Evolutionary conservation across 2,888 invertebrate species (phyloP).

Genomic region (Plusia festucae): DNA sequence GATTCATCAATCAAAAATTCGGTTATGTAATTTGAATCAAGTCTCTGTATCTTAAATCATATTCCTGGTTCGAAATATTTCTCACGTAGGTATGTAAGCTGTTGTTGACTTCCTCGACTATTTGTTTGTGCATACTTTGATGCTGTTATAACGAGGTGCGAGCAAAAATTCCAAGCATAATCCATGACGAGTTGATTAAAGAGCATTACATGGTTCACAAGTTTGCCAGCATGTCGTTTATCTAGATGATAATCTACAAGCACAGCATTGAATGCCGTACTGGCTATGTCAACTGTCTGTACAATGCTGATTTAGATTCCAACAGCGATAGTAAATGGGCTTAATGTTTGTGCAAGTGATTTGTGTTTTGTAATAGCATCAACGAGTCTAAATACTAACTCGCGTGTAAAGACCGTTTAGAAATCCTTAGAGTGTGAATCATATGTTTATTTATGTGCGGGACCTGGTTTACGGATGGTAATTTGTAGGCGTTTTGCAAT

Average conservation of each 20-base stretch:
- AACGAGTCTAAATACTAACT: constrained; percentile 24
- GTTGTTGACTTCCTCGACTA: background rate
- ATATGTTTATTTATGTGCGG: constrained; percentile 26
- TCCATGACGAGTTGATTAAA: constrained; percentile 13
- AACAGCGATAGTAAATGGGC: constrained; percentile 42
- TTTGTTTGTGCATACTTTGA: constrained; percentile 1
- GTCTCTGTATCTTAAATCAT: no score
- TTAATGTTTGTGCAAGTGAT: constrained; percentile 49
- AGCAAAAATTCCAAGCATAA: constrained; percentile 4
- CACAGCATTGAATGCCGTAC: constrained; percentile 20
- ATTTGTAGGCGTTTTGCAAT: constrained; percentile 21
- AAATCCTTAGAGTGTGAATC: constrained; percentile 27
- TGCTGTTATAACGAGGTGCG: background rate
- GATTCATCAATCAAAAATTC: no score
- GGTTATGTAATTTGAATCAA: no score
- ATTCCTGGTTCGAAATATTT: background rate
- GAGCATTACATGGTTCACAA: constrained; percentile 13
- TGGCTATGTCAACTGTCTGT: constrained; percentile 34
- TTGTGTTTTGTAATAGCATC: constrained; percentile 43
- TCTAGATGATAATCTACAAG: constrained; percentile 12
- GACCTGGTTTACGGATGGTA: constrained; percentile 18
- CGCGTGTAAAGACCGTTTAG: constrained; percentile 33
- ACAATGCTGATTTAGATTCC: constrained; percentile 48
- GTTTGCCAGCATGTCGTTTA: constrained; percentile 36
- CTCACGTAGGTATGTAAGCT: background rate